Percentiles rank a stretch among this genome's conserved stretches.
phyloP scores from a whole-genome alignment of 2,113 vertebrate species.

The Lamprologus tigripictilis region DNA sequence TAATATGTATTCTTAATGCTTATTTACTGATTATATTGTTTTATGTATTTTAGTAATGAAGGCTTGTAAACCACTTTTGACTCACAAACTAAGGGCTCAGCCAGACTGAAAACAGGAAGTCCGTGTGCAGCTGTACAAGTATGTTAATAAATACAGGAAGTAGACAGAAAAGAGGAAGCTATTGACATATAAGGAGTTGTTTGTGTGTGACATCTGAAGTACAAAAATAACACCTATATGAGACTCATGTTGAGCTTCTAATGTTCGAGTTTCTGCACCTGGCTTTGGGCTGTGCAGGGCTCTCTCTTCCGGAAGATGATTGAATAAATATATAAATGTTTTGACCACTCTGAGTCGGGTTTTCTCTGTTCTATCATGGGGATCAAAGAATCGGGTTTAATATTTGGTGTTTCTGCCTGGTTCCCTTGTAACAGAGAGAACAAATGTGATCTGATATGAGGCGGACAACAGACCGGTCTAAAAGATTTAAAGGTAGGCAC shows the following conservation, averaged over 20 bases:
- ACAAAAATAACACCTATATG: too few relatives aligned
- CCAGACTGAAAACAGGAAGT: neutral
- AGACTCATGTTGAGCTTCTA: neutral
- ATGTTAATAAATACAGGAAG: neutral
- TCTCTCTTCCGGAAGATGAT: accelerated
- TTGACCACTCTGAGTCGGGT: too few relatives aligned
- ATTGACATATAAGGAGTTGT: neutral
- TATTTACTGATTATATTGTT: neutral
- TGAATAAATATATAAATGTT: too few relatives aligned
- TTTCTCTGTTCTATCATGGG: too few relatives aligned
- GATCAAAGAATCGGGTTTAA: too few relatives aligned
- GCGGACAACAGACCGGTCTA: too few relatives aligned
- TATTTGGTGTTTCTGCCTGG: accelerated
- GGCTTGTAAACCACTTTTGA: neutral
- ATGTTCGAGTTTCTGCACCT: accelerated
- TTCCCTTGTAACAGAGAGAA: too few relatives aligned
- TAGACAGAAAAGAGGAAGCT: neutral
- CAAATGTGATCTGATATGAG: too few relatives aligned
- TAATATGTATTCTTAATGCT: neutral
- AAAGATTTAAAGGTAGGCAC: too few relatives aligned
- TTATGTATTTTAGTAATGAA: neutral
- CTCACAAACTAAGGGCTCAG: accelerated
- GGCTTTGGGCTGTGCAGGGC: too few relatives aligned
- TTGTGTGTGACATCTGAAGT: too few relatives aligned
- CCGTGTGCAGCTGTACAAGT: neutral